Conservation (phyloP, 2,797 vertebrate genomes). For the Neosalanx taihuensis region DNA sequence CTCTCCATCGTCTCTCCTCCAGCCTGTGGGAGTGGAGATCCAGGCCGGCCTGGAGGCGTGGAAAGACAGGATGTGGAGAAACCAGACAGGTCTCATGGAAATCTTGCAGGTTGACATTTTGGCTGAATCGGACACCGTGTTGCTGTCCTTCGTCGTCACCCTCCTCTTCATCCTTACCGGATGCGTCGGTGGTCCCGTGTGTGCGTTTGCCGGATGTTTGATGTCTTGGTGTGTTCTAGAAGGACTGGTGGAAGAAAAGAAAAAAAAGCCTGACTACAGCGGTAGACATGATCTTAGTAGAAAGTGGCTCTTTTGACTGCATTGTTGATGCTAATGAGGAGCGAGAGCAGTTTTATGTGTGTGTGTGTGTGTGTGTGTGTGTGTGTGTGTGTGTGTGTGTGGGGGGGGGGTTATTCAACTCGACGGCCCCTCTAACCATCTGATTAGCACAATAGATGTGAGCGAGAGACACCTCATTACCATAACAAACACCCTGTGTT, state of each 20-base stretch:
- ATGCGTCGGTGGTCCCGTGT: too few relatives aligned
- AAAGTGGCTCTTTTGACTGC: too few relatives aligned
- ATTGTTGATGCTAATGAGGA: too few relatives aligned
- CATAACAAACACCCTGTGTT: slow-evolving; percentile 64
- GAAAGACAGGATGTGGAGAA: not conserved
- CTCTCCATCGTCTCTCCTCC: not conserved
- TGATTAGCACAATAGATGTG: slow-evolving; percentile 67
- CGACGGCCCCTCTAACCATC: slow-evolving; percentile 34
- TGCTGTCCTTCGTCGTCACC: not conserved
- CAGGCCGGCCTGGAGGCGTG: not conserved
- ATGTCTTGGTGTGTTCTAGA: too few relatives aligned
- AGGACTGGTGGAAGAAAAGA: too few relatives aligned
- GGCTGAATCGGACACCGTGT: not conserved
- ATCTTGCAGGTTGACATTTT: too few relatives aligned
- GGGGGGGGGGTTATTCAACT: slow-evolving; percentile 55
- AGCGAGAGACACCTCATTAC: slow-evolving; percentile 61
- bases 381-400: slow-evolving; percentile 49
- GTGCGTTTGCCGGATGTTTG: too few relatives aligned
- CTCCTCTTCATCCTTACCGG: too few relatives aligned
- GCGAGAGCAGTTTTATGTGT: too few relatives aligned
- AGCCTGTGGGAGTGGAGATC: not conserved
- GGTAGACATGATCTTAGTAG: too few relatives aligned
- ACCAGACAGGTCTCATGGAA: not conserved
- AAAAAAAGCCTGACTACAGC: too few relatives aligned
- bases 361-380: too few relatives aligned